Conservation (phyloP, 2,797 vertebrate species). For the Trematomus bernacchii region DNA sequence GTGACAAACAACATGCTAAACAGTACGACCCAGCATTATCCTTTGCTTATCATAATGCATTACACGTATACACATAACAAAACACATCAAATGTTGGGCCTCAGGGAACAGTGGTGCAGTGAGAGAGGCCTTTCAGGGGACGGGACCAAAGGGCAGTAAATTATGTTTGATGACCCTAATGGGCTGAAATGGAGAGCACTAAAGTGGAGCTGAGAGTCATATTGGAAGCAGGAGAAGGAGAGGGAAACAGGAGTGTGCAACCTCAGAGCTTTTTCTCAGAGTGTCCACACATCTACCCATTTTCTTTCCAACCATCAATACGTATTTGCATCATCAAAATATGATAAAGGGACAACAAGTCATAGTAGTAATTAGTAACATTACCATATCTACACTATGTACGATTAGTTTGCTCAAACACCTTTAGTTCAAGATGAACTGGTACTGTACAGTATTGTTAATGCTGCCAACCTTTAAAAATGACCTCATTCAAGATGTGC, state of each 20-base stretch:
- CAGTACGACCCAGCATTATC: neutral
- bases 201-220: constrained; percentile 50
- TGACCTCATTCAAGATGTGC: neutral
- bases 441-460: neutral
- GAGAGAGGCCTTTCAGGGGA: constrained; percentile 49
- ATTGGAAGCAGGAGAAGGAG: constrained; percentile 45
- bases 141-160: constrained; percentile 51
- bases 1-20: constrained; percentile 20
- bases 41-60: constrained; percentile 7
- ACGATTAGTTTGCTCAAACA: neutral
- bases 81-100: constrained; percentile 38
- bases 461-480: neutral
- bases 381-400: neutral
- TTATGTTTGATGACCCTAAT: constrained; percentile 66
- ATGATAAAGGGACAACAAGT: neutral
- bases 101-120: constrained; percentile 22
- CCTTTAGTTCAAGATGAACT: neutral
- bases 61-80: constrained; percentile 7
- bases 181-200: constrained; percentile 50
- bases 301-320: neutral
- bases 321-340: neutral
- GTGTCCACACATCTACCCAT: too few relatives aligned
- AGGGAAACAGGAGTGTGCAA: neutral
- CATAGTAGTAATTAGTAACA: neutral
- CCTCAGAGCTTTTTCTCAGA: neutral